A percentile compares a stretch with the other conserved stretches of the same genome.
Conservation (phyloP, 2,888 invertebrate genomes). For the Netelia virgata region DNA sequence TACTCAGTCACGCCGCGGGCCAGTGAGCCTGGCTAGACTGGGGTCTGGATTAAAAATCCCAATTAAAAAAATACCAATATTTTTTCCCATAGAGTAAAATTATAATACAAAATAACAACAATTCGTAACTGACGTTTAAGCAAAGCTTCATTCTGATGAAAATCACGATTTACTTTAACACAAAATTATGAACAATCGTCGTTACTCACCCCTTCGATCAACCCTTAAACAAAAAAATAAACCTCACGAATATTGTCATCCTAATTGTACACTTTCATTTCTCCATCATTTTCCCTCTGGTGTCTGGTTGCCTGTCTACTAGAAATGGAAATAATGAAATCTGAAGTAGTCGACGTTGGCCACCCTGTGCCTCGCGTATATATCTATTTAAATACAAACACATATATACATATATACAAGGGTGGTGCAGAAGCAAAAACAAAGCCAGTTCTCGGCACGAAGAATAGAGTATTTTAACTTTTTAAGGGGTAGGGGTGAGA, state of each 20-base stretch:
- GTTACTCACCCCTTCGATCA: not conserved
- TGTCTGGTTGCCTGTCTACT: conserved; percentile 75
- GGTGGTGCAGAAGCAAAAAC: conserved; percentile 53
- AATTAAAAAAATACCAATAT: no score
- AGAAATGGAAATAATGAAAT: conserved; percentile 83
- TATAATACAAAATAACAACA: not conserved
- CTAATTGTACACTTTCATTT: conserved; percentile 12
- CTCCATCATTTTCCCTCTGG: conserved; percentile 29
- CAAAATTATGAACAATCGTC: not conserved
- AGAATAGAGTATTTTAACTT: conserved; percentile 83
- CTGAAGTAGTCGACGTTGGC: conserved; percentile 75
- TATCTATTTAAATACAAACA: not conserved
- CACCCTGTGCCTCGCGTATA: conserved; percentile 21
- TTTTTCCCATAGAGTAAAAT: no score
- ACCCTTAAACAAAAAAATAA: not conserved
- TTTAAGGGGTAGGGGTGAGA: conserved; percentile 76
- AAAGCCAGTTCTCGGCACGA: conserved; percentile 70
- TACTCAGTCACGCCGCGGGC: conserved; percentile 62
- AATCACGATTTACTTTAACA: not conserved
- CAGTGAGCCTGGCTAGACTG: conserved; percentile 43
- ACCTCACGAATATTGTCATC: not conserved
- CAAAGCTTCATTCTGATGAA: no score
- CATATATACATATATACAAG: conserved; percentile 46
- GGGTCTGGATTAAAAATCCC: conserved; percentile 70
- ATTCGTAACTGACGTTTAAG: not conserved